Percentiles rank a stretch among this genome's conserved stretches.
phyloP scores from a whole-genome alignment of 2,113 vertebrate genomes.

The Lepidothrix coronata region DNA sequence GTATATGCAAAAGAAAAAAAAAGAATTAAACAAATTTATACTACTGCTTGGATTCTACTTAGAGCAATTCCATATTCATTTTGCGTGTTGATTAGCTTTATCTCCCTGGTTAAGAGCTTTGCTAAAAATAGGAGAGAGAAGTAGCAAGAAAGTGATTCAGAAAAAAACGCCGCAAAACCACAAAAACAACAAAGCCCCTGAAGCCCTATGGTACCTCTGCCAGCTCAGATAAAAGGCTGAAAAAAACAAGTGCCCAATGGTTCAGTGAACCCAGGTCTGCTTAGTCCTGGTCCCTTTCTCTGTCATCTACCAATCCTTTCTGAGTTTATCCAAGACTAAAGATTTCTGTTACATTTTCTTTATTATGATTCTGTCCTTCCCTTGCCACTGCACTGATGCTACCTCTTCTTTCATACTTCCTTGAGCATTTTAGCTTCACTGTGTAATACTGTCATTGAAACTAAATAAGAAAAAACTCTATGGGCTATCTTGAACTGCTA shows the following conservation, averaged over 20 bases:
- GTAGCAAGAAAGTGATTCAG: neutral
- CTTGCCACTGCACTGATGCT: neutral
- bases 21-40: neutral
- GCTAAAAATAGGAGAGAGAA: constrained; percentile 25
- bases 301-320: neutral
- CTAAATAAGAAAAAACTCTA: neutral
- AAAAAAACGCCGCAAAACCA: neutral
- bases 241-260: neutral
- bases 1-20: neutral
- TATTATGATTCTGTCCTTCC: neutral
- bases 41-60: neutral
- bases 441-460: neutral
- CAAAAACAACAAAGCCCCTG: neutral
- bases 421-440: neutral
- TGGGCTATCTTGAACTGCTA: neutral
- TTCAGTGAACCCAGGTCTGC: neutral
- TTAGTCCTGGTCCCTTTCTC: neutral
- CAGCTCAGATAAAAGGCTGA: neutral
- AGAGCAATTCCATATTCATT: neutral
- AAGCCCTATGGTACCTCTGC: neutral
- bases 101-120: constrained; percentile 4
- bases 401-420: neutral
- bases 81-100: constrained; percentile 25
- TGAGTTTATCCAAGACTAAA: neutral
- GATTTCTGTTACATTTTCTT: neutral